Evolutionary conservation across 2,888 invertebrate species (phyloP).

Genomic region (Lissonota sp.): DNA sequence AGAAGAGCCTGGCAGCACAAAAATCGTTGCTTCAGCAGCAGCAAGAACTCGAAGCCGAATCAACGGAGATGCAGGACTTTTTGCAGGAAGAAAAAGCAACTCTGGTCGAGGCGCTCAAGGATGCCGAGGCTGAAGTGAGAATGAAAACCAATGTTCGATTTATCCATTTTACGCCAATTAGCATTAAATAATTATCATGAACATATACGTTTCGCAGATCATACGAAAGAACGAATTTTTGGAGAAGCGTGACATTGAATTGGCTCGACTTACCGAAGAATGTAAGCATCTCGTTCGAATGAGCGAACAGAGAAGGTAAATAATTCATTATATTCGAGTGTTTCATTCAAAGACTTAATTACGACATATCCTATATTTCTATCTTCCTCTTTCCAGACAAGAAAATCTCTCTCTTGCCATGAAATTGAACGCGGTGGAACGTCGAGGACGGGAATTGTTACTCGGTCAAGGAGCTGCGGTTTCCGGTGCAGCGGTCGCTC

Average conservation of each 20-base stretch:
- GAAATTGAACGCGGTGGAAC: slow-evolving; percentile 87
- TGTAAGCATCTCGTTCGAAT: slow-evolving; percentile 91
- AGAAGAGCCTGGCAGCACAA: slow-evolving; percentile 88
- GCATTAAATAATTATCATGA: no score
- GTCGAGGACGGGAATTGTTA: slow-evolving; percentile 87
- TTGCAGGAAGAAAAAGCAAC: slow-evolving; percentile 93
- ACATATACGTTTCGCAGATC: slow-evolving; percentile 63
- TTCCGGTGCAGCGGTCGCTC: slow-evolving; percentile 88
- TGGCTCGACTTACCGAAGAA: slow-evolving; percentile 89
- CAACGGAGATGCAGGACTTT: slow-evolving; percentile 94
- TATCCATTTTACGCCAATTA: no score
- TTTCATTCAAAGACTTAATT: no score
- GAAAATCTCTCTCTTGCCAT: slow-evolving; percentile 89
- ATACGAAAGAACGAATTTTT: slow-evolving; percentile 81
- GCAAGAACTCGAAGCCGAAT: slow-evolving; percentile 91
- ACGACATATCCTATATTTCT: slow-evolving; percentile 47
- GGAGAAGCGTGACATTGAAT: slow-evolving; percentile 85
- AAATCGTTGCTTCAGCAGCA: slow-evolving; percentile 90
- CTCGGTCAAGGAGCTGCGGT: slow-evolving; percentile 89
- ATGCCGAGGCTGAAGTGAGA: slow-evolving; percentile 88
- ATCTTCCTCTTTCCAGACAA: slow-evolving; percentile 83
- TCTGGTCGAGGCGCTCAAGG: slow-evolving; percentile 91
- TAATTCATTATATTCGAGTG: not conserved
- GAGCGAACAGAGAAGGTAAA: slow-evolving; percentile 91
- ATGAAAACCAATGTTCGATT: no score